Conservation (phyloP, 1,140 invertebrate species). For the Drosophila subpulchrella region DNA sequence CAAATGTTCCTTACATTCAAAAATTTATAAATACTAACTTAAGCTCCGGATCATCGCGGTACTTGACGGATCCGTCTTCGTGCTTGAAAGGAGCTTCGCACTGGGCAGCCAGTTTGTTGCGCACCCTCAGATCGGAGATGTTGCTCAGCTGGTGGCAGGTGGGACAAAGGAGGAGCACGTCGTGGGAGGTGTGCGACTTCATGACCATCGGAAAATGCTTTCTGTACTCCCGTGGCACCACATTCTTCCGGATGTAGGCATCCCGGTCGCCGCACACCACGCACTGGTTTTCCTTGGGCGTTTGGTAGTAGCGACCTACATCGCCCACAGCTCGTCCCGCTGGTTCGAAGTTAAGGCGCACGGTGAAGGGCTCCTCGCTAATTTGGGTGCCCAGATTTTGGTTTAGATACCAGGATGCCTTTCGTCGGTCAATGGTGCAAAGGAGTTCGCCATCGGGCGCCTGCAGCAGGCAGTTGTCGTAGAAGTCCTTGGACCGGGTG, state of each 20-base stretch:
- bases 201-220: constrained; percentile 93
- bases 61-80: constrained; percentile 65
- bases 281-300: constrained; percentile 92
- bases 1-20: too few relatives aligned
- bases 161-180: constrained; percentile 91
- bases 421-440: constrained; percentile 92
- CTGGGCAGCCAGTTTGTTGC: constrained; percentile 86
- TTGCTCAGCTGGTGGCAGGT: constrained; percentile 91
- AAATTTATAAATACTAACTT: constrained; percentile 29
- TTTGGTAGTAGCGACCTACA: constrained; percentile 90
- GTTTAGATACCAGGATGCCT: constrained; percentile 91
- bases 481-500: constrained; percentile 88
- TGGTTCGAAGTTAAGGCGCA: constrained; percentile 92
- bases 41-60: constrained; percentile 76
- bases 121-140: constrained; percentile 87
- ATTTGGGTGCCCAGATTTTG: constrained; percentile 89
- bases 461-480: constrained; percentile 92
- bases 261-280: constrained; percentile 92
- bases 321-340: constrained; percentile 89
- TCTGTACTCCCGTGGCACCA: constrained; percentile 93
- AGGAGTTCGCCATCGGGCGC: constrained; percentile 92
- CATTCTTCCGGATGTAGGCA: constrained; percentile 91
- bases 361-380: constrained; percentile 89
- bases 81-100: constrained; percentile 88
- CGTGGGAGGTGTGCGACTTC: constrained; percentile 94